Base-by-base conservation (phyloP, 2,888 invertebrate species). In the Apomyelois bistriatella region DNA sequence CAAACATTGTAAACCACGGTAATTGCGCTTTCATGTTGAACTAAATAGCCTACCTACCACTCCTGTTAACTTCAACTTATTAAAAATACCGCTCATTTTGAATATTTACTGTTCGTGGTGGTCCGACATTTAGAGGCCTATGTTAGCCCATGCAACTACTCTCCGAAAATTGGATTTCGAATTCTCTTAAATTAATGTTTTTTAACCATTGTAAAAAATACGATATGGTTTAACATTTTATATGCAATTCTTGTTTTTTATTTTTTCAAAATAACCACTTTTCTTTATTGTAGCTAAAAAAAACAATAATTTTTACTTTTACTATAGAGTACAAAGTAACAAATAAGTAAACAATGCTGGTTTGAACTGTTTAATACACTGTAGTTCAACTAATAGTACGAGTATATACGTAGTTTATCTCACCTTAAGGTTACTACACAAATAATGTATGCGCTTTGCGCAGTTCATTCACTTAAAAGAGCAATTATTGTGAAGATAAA, bases 381-480 rank as follows among this genome's bases (percentile, higher is more conserved):
- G 7, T 32, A 4, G 7, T 28, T 7, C 2, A 32, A 32, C 32
- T 6, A 2, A 22, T 22, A 22, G 22, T 22, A 22, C 22, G 5
- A 22, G 2, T 22, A 22, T 22, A 5, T 32, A 32, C 32, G 4
- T 28, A 28, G 28, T 9, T 40, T 16, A 40, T 40, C 28, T 15
- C 7, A 16, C 15, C 15, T 46, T 67, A 68, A 63, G 61, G 62
- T 64, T 62, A 66, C 68, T 66, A 67, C 63, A 69, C 66, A 71
- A 76, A 74, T 72, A 74, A 68, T 78, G 65, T 75, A 73, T 69
- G 72, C 69, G 70, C 59, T 64, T 60, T 60, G 58, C 68, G 67
- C 65, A 80, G 86, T 87, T 85, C 86, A 78, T 87, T 87, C 86
- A 86, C 85, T 85, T 82, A 83, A 22, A 64, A 62, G 66, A 72